These are phyloP conservation scores for Oncorhynchus tshawytscha DNA, from an alignment of 2,113 vertebrate species.

Conservation along the genomic window DNA sequence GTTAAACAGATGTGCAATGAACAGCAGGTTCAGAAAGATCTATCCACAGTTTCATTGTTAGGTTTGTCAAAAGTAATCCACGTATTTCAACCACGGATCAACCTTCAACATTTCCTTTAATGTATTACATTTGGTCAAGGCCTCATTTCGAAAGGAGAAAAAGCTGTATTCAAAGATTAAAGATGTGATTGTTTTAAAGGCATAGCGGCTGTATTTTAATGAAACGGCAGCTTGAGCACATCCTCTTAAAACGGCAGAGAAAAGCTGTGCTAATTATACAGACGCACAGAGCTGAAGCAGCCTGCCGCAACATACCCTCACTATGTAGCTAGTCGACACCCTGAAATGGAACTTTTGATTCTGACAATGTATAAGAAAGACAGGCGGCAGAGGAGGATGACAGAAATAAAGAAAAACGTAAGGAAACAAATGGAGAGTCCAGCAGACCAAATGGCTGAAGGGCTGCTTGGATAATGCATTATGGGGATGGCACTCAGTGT, in stretches of 20 bases:
- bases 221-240: background rate
- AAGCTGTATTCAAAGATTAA: background rate
- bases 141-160: background rate
- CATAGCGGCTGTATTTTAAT: background rate
- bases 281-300: constrained; percentile 14
- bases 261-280: constrained; percentile 12
- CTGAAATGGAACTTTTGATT: constrained; percentile 52
- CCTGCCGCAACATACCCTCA: constrained; percentile 19
- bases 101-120: background rate
- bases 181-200: background rate
- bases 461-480: constrained; percentile 74
- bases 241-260: constrained; percentile 12
- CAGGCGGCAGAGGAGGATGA: constrained; percentile 20
- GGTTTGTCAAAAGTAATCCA: background rate
- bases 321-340: constrained; percentile 17
- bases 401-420: constrained; percentile 49
- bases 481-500: constrained; percentile 67
- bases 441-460: constrained; percentile 70
- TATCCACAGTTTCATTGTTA: background rate
- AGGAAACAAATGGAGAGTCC: constrained; percentile 36
- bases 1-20: background rate
- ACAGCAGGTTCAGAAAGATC: background rate
- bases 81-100: too few species aligned
- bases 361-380: constrained; percentile 20
- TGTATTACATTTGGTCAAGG: background rate